Evolutionary conservation across 1,140 invertebrate species (phyloP).

Genomic region (Venturia canescens): DNA sequence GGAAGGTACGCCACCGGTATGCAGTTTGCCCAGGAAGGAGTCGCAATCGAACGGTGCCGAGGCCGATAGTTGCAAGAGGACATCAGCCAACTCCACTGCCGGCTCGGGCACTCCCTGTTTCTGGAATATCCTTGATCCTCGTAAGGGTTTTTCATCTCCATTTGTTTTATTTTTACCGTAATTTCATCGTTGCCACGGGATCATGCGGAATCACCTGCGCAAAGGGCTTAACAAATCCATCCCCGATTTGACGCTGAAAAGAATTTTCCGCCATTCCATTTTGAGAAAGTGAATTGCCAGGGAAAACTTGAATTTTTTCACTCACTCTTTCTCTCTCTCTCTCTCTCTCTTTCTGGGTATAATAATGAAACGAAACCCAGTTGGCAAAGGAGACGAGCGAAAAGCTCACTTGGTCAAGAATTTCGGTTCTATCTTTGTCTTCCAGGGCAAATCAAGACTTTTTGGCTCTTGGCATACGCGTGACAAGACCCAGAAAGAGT

Average conservation of each 20-base stretch:
- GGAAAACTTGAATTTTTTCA: no score
- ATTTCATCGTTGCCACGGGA: not conserved
- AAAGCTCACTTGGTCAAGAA: slow-evolving; percentile 31
- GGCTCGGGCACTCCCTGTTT: slow-evolving; percentile 63
- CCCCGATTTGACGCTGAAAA: not conserved
- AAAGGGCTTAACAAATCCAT: not conserved
- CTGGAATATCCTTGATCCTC: slow-evolving; percentile 71
- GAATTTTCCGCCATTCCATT: no score
- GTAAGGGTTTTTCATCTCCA: slow-evolving; percentile 61
- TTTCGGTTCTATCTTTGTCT: slow-evolving; percentile 34
- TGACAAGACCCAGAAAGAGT: slow-evolving; percentile 11
- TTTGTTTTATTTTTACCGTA: not conserved
- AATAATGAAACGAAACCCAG: slow-evolving; percentile 26
- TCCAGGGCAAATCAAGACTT: slow-evolving; percentile 40
- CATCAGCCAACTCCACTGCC: slow-evolving; percentile 49
- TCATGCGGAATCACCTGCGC: no score
- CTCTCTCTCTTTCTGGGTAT: not conserved
- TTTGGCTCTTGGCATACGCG: slow-evolving; percentile 37
- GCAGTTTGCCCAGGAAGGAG: slow-evolving; percentile 58
- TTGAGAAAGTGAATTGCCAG: no score
- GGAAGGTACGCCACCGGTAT: slow-evolving; percentile 53
- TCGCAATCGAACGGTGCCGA: slow-evolving; percentile 41
- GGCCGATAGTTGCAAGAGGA: slow-evolving; percentile 62
- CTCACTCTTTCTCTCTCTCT: slow-evolving; percentile 4
- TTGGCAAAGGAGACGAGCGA: slow-evolving; percentile 21